Conservation (phyloP, 2,888 invertebrate genomes). For the Heliconius ismenius region DNA sequence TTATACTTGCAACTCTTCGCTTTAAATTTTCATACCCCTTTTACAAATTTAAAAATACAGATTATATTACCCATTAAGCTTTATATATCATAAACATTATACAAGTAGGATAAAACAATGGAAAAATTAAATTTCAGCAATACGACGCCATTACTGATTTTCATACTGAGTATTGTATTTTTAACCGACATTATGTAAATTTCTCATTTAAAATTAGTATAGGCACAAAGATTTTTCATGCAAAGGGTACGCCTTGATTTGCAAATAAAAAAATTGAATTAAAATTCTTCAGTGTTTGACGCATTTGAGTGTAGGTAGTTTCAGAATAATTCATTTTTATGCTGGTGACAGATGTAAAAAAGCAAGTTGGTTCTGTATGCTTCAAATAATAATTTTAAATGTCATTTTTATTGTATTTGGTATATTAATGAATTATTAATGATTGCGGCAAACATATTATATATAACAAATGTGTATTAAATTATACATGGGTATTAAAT, state of each 20-base stretch:
- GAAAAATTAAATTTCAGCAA: not conserved
- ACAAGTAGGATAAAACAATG: not conserved
- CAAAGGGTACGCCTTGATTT: slow-evolving; percentile 52
- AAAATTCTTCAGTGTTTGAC: slow-evolving; percentile 50
- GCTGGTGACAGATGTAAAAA: slow-evolving; percentile 21
- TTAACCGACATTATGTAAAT: slow-evolving; percentile 45
- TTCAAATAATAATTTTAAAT: not conserved
- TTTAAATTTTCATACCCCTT: not conserved
- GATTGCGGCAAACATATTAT: not conserved
- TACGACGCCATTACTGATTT: not conserved
- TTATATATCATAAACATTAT: not conserved
- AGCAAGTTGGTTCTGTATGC: slow-evolving; percentile 9
- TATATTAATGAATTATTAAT: not conserved
- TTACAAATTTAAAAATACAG: no score
- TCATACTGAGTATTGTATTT: slow-evolving; percentile 41
- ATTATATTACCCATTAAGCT: not conserved
- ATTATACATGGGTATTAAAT: no score
- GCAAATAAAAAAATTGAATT: slow-evolving; percentile 54
- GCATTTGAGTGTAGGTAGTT: slow-evolving; percentile 48
- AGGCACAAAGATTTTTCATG: slow-evolving; percentile 51
- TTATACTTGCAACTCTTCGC: no score
- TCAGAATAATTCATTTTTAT: slow-evolving; percentile 34
- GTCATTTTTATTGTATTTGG: not conserved
- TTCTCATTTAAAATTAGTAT: slow-evolving; percentile 50
- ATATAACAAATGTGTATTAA: not conserved